Evolutionary conservation across 2,888 invertebrate genomes (phyloP), one percentile per base, ranked within the genome.

Genomic region (Syrphus vitripennis): DNA sequence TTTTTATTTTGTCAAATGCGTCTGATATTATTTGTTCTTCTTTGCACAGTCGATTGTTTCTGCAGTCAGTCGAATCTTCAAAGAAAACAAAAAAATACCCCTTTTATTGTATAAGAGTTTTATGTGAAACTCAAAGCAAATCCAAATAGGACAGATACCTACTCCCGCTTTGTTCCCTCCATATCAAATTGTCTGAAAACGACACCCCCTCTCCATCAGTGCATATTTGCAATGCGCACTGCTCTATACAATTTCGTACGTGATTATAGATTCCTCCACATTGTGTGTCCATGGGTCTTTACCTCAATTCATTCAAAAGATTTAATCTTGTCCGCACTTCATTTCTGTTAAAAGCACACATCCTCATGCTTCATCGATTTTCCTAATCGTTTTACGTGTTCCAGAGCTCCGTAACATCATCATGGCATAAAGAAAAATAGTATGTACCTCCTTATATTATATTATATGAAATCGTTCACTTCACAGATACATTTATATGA

Each of bases 291-390:
- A 74, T 86, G 86, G 77, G 82, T 82, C 82, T 86, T 86, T 86
- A 86, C 86, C 86, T 86, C 86, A 82, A 86, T 86, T 86, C 86
- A 86, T 86, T 86, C 86, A 86, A 86, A 86, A 88, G 83, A 88
- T 89, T 89, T 89, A 89, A 89, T 88, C 89, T 88, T 90, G 90
- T 89, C 89, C 89, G 87, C 89, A 90, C 89, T 88, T 90, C 89
- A 89, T 89, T 89, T 89, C 88, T 75, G 87, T 77, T 82, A 88
- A 87, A 86, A 87, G 87, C 86, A 87, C 87, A 86, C 84, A 87
- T 80, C 79, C 80, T 83, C 80, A 81, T 78, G 87, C 75, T 87
- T 87, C 83, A 86, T 86, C 81, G 84, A 84, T 84, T 84, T 87
- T 87, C 81, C 81, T 87, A 84, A 83, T 84, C 84, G 84, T 84